These are phyloP conservation scores for Ladona fulva DNA, from an alignment of 1,140 invertebrate genomes.

Conservation along the genomic window DNA sequence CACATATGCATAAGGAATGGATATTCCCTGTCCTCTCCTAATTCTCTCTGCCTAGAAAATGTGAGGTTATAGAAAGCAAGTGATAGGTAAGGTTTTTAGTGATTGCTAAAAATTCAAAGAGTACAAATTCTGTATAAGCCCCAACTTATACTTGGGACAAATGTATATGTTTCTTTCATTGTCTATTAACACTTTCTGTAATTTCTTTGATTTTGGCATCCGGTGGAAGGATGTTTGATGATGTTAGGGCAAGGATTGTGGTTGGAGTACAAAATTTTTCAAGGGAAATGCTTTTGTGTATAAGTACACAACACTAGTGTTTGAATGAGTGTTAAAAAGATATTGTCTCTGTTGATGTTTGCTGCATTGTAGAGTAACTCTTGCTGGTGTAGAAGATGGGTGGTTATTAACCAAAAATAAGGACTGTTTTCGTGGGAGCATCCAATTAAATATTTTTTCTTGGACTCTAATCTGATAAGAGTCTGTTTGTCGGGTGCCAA, in stretches of 20 bases:
- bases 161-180: slow-evolving; percentile 1
- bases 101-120: neutral
- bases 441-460: too few species aligned
- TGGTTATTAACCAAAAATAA: too few species aligned
- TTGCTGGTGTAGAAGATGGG: too few species aligned
- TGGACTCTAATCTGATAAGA: too few species aligned
- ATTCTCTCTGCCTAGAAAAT: neutral
- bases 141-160: neutral
- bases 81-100: slow-evolving; percentile 7
- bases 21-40: neutral
- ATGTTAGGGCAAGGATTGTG: neutral
- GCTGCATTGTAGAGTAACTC: too few species aligned
- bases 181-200: neutral
- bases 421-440: too few species aligned
- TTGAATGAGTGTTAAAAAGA: too few species aligned
- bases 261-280: too few species aligned
- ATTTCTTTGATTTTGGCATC: neutral
- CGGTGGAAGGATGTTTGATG: neutral
- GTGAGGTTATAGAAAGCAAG: neutral
- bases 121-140: slow-evolving; percentile 9
- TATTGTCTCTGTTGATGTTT: too few species aligned
- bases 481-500: neutral
- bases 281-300: neutral
- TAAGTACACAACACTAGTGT: neutral
- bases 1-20: neutral